These are phyloP conservation scores for Archilochus colubris DNA, from an alignment of 2,113 vertebrate species.

Conservation along the genomic window DNA sequence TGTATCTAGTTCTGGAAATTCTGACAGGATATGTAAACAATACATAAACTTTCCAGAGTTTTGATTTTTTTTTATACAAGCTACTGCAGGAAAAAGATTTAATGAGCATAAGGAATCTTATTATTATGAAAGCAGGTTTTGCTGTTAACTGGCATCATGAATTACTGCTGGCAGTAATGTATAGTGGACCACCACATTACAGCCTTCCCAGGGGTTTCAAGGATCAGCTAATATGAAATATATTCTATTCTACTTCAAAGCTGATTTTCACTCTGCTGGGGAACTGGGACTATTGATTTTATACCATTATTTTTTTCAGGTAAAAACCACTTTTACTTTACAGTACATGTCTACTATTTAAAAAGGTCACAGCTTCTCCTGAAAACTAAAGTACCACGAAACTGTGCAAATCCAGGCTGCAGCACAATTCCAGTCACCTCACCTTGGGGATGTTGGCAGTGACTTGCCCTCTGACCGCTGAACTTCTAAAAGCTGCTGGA, in stretches of 20 bases:
- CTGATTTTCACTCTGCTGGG: not conserved
- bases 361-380: not conserved
- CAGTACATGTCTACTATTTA: not conserved
- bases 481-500: constrained; percentile 89
- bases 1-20: not conserved
- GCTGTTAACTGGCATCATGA: not conserved
- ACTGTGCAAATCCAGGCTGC: not conserved
- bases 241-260: not conserved
- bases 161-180: not conserved
- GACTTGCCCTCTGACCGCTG: constrained; percentile 81
- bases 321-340: not conserved
- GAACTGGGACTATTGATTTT: not conserved
- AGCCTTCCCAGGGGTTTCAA: not conserved
- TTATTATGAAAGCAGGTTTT: not conserved
- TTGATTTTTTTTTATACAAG: not conserved
- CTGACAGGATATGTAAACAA: not conserved
- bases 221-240: not conserved
- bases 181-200: not conserved
- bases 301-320: too few species aligned
- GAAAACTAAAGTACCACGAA: not conserved
- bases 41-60: not conserved
- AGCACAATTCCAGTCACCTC: constrained; percentile 9
- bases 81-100: not conserved
- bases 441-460: constrained; percentile 85
- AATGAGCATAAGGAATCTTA: not conserved